Conservation (phyloP, 2,113 vertebrate genomes). For the Lagopus muta region DNA sequence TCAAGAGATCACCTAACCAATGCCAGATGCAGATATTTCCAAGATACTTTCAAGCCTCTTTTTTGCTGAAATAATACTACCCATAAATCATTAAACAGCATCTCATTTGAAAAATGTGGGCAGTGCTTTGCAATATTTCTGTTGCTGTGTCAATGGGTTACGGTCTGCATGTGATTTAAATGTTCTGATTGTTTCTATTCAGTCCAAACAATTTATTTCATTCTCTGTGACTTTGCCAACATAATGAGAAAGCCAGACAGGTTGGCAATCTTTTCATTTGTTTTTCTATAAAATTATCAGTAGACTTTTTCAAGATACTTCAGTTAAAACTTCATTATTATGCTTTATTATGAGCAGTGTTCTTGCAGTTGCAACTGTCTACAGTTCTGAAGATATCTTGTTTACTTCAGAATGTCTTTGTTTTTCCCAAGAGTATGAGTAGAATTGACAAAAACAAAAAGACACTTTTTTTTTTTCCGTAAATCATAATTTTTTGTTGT, state of each 20-base stretch:
- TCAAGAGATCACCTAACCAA: background rate
- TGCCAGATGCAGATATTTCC: constrained; percentile 17
- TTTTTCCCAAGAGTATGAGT: background rate
- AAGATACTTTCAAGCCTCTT: background rate
- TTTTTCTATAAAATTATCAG: background rate
- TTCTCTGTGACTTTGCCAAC: constrained; percentile 42
- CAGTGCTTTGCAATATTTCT: constrained; percentile 36
- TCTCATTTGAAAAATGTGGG: constrained; percentile 27
- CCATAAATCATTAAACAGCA: constrained; percentile 20
- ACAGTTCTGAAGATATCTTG: background rate
- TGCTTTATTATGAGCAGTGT: background rate
- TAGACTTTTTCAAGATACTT: background rate
- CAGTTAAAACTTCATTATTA: background rate
- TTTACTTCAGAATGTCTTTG: background rate
- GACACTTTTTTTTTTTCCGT: background rate
- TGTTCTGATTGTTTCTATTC: constrained; percentile 32
- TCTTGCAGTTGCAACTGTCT: background rate
- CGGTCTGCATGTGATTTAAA: constrained; percentile 42
- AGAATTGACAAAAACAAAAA: background rate
- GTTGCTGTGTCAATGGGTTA: background rate
- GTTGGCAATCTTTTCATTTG: background rate
- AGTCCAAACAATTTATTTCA: background rate
- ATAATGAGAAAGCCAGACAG: background rate
- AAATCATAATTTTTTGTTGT: background rate
- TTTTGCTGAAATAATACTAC: constrained; percentile 13